These are phyloP conservation scores for Cephus pulcher DNA, from an alignment of 2,888 invertebrate genomes.

Conservation along the genomic window DNA sequence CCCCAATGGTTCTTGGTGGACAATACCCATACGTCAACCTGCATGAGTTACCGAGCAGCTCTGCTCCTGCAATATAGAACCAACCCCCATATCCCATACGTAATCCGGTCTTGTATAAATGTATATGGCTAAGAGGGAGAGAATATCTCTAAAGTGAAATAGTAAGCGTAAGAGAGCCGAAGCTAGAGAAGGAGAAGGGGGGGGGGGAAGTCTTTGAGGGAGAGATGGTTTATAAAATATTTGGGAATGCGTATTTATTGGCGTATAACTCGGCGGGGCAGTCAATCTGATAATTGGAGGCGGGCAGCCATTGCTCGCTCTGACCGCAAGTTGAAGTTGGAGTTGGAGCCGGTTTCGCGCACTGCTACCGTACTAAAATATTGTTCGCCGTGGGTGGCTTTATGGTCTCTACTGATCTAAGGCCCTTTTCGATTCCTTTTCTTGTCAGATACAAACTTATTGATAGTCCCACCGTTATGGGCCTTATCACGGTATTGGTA, in stretches of 20 bases:
- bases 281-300: slow-evolving; percentile 55
- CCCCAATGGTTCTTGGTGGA: slow-evolving; percentile 39
- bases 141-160: slow-evolving; percentile 9
- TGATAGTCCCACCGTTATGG: slow-evolving; percentile 43
- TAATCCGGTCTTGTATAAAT: slow-evolving; percentile 17
- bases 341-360: slow-evolving; percentile 53
- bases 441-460: slow-evolving; percentile 57
- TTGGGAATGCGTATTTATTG: slow-evolving; percentile 46
- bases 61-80: slow-evolving; percentile 19
- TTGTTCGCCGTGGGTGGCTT: slow-evolving; percentile 63
- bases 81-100: slow-evolving; percentile 19
- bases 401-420: slow-evolving; percentile 55
- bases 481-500: neutral
- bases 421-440: slow-evolving; percentile 50
- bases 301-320: slow-evolving; percentile 27
- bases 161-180: slow-evolving; percentile 9
- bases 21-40: slow-evolving; percentile 53
- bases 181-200: slow-evolving; percentile 19
- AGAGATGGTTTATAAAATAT: slow-evolving; percentile 41
- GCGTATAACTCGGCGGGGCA: slow-evolving; percentile 36
- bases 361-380: slow-evolving; percentile 63
- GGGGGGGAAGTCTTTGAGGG: slow-evolving; percentile 19
- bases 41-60: slow-evolving; percentile 53
- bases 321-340: slow-evolving; percentile 28
- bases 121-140: neutral